Evolutionary conservation across 2,113 vertebrate genomes (phyloP).

Genomic region (Picathartes gymnocephalus): DNA sequence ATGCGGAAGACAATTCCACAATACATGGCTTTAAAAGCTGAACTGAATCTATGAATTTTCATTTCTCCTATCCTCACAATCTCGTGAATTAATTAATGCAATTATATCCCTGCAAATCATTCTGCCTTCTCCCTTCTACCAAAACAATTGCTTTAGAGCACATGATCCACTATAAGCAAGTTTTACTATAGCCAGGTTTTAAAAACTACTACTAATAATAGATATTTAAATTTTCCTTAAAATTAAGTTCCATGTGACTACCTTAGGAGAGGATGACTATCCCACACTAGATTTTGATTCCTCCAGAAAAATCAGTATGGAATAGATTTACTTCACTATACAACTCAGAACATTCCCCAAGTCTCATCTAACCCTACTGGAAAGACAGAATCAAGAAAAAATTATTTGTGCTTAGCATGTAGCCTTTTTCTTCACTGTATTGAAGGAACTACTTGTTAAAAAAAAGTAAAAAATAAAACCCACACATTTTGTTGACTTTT

Average conservation of each 20-base stretch:
- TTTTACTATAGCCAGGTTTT: not conserved
- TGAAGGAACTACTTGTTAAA: not conserved
- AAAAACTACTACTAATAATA: not conserved
- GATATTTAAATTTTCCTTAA: not conserved
- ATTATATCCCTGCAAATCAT: not conserved
- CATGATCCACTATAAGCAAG: not conserved
- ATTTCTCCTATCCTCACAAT: not conserved
- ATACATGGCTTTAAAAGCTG: not conserved
- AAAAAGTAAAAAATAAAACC: not conserved
- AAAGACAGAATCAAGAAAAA: not conserved
- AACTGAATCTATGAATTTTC: not conserved
- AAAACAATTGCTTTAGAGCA: not conserved
- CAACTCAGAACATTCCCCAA: not conserved
- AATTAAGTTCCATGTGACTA: not conserved
- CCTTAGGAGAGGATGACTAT: not conserved
- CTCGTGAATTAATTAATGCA: not conserved
- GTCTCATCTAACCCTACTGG: not conserved
- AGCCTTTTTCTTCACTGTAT: not conserved
- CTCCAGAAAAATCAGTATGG: not conserved
- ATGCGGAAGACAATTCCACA: not conserved
- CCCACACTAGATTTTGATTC: not conserved
- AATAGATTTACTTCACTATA: not conserved
- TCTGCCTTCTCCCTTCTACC: not conserved
- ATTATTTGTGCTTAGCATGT: not conserved
- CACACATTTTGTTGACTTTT: not conserved